Percentiles rank a stretch among this genome's conserved stretches.
Conservation (phyloP, 2,888 invertebrate genomes). For the Agrilus mali region DNA sequence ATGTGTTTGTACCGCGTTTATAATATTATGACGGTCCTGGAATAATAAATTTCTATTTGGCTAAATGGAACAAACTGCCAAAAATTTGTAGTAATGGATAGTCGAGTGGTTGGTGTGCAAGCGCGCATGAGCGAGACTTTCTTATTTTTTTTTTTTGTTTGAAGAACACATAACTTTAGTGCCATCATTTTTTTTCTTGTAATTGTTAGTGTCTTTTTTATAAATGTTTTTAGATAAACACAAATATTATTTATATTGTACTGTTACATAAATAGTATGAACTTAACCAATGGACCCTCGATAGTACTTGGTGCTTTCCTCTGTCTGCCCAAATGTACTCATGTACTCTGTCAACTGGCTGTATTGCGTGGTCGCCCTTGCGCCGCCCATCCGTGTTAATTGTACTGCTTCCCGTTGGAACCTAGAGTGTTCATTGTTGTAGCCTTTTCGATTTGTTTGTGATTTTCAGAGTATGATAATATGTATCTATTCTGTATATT, state of each 20-base stretch:
- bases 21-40: no score
- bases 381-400: slow-evolving; percentile 26
- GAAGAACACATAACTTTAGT: slow-evolving; percentile 29
- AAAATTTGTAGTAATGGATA: neutral
- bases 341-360: slow-evolving; percentile 34
- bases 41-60: neutral
- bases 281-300: slow-evolving; percentile 31
- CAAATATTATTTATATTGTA: slow-evolving; percentile 34
- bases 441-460: slow-evolving; percentile 36
- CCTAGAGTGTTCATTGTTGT: slow-evolving; percentile 38
- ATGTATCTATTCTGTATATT: slow-evolving; percentile 33
- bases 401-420: slow-evolving; percentile 36
- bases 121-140: neutral
- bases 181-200: slow-evolving; percentile 35
- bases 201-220: slow-evolving; percentile 36
- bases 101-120: slow-evolving; percentile 1
- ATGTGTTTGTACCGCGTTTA: no score
- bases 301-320: slow-evolving; percentile 33
- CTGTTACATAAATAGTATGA: slow-evolving; percentile 24
- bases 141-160: slow-evolving; percentile 14
- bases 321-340: slow-evolving; percentile 31
- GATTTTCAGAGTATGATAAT: slow-evolving; percentile 29
- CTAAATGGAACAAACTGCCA: no score
- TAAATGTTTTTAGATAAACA: slow-evolving; percentile 36
- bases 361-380: slow-evolving; percentile 17